Evolutionary conservation across 1,140 invertebrate species (phyloP).

Genomic region (Drosophila willistoni): DNA sequence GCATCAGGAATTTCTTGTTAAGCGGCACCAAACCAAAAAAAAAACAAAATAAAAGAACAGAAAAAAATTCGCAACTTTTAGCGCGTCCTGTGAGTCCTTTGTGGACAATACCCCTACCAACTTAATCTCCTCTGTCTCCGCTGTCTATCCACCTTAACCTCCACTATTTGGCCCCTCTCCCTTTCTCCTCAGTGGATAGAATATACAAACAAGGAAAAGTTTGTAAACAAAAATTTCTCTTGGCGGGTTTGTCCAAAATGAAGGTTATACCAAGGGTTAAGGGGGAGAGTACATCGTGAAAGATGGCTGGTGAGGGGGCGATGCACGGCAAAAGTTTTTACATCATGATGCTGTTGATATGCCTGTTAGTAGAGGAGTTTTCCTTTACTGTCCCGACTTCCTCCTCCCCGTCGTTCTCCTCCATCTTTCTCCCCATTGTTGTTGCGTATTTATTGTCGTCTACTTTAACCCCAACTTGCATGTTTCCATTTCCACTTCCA

Average conservation of each 20-base stretch:
- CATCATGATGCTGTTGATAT: slow-evolving; percentile 81
- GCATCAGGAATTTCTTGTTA: slow-evolving; percentile 76
- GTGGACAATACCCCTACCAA: slow-evolving; percentile 58
- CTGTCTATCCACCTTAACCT: slow-evolving; percentile 11
- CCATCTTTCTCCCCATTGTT: slow-evolving; percentile 36
- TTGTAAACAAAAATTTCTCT: slow-evolving; percentile 80
- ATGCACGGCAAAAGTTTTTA: slow-evolving; percentile 68
- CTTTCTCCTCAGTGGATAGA: slow-evolving; percentile 32
- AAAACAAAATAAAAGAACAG: not conserved
- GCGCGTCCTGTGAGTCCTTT: slow-evolving; percentile 63
- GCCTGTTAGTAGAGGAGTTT: slow-evolving; percentile 51
- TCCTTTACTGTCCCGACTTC: slow-evolving; percentile 28
- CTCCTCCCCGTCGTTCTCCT: slow-evolving; percentile 11
- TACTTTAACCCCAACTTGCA: slow-evolving; percentile 51
- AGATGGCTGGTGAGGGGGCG: slow-evolving; percentile 47
- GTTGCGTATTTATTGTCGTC: slow-evolving; percentile 74
- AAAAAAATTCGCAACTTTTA: slow-evolving; percentile 65
- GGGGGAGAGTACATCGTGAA: slow-evolving; percentile 17
- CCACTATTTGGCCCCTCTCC: slow-evolving; percentile 7
- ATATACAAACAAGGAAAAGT: slow-evolving; percentile 78
- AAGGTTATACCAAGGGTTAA: not conserved
- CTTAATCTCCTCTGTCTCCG: slow-evolving; percentile 1
- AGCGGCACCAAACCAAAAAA: slow-evolving; percentile 39
- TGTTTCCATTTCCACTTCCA: slow-evolving; percentile 39
- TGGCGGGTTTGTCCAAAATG: slow-evolving; percentile 43